Base-by-base conservation (phyloP, 2,888 invertebrate species). In the Dione juno region DNA sequence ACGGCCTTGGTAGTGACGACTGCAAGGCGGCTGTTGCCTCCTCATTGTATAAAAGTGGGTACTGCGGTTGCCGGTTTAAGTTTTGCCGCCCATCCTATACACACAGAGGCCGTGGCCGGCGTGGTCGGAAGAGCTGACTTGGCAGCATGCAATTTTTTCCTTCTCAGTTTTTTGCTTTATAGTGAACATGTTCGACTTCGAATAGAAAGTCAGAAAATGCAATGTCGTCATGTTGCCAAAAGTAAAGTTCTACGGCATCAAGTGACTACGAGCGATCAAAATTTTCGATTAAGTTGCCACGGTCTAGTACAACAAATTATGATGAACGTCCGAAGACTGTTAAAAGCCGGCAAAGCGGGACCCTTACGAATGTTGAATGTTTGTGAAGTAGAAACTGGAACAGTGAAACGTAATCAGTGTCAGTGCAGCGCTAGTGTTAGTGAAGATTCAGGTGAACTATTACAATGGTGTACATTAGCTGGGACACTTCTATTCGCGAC, bases 81-180 rank as follows among this genome's bases (percentile, higher is more conserved):
- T 52, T 99, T 99, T 86, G 98, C 99, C 43, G 96, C 97, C 1
- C 99, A 99, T 90, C 99, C 99, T 14, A 96, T 99, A 80, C 99
- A 99, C 92, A 97, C 98, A 5, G 99, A 99, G 89, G 98, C 99
- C 0, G 99, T 99, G 43, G 98, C 99, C 0, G 98, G 98, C 35
- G 95, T 98, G 64, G 99, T 99, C 14, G 99, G 99, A 1, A 94
- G 99, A 69, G 99, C 99, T 3, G 99, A 99, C 87, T 94, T 99
- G 54, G 96, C 98, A 37, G 97, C 98, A 14, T 98, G 98, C 85
- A 95, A 98, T 80, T 96, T 98, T 88, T 98, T 98, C 88, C 95
- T 99, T 73, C 92, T 97, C 74, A 96, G 98, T 77, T 96, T 99
- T 84, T 94, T 98, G 80, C 95, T 96, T 65, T 99, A 98, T 89